Evolutionary conservation across 2,888 invertebrate species (phyloP).

Genomic region (Eupithecia inturbata): DNA sequence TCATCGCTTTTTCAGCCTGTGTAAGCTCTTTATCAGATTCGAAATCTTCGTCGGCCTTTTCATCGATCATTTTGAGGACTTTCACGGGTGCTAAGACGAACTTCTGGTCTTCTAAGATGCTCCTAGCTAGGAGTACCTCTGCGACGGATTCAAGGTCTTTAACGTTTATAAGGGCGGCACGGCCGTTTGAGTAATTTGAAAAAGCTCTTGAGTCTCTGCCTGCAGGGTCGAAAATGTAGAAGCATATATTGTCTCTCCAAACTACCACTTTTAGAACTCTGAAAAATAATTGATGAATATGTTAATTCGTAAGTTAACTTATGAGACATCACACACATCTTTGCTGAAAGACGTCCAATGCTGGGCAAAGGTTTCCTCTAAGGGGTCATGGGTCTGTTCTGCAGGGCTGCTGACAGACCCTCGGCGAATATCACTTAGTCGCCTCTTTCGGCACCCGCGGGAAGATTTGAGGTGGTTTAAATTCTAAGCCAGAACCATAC

Average conservation of each 20-base stretch:
- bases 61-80: constrained; percentile 75
- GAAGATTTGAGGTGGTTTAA: too few species aligned
- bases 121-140: constrained; percentile 79
- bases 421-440: too few species aligned
- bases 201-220: constrained; percentile 81
- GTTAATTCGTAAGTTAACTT: too few species aligned
- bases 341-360: too few species aligned
- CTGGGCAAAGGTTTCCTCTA: too few species aligned
- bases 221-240: constrained; percentile 86
- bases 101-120: constrained; percentile 77
- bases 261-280: constrained; percentile 80
- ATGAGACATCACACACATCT: too few species aligned
- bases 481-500: too few species aligned
- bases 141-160: constrained; percentile 78
- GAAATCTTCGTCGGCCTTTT: constrained; percentile 73
- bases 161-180: constrained; percentile 83
- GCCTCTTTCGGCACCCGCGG: too few species aligned
- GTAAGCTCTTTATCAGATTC: constrained; percentile 78
- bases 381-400: too few species aligned
- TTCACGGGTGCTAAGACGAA: constrained; percentile 78
- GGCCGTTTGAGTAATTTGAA: constrained; percentile 78
- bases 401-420: too few species aligned
- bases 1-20: constrained; percentile 77
- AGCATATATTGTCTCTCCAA: constrained; percentile 85
- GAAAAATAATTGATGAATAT: too few species aligned